Conservation (phyloP, 2,113 vertebrate genomes). For the Ardeotis arabs region DNA sequence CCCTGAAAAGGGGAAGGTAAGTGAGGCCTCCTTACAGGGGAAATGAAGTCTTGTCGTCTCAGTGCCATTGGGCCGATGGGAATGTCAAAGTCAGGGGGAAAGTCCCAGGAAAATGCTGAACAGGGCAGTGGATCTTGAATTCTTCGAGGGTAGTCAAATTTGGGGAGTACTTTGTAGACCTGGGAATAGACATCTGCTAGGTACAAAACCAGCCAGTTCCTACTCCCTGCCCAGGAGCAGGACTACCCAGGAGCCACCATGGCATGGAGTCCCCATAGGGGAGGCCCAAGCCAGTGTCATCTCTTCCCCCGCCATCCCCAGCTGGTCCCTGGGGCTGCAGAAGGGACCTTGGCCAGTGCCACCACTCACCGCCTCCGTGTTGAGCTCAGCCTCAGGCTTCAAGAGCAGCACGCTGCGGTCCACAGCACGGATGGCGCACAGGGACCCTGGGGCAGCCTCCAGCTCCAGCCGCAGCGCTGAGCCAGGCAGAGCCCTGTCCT, state of each 20-base stretch:
- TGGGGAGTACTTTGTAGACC: not conserved
- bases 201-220: not conserved
- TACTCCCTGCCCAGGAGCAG: not conserved
- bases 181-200: not conserved
- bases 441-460: conserved; percentile 75
- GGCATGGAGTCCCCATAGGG: fast-evolving
- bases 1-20: fast-evolving
- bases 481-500: conserved; percentile 78
- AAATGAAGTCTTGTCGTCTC: fast-evolving
- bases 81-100: fast-evolving
- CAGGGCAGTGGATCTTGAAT: not conserved
- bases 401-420: conserved; percentile 83
- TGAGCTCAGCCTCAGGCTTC: conserved; percentile 75
- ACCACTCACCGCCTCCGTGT: conserved; percentile 8
- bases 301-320: not conserved
- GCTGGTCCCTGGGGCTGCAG: not conserved
- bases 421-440: conserved; percentile 79
- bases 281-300: not conserved
- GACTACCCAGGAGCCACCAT: not conserved
- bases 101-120: fast-evolving
- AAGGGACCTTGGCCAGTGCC: not conserved
- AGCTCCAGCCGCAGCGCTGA: conserved; percentile 67
- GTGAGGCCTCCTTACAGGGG: fast-evolving
- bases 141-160: not conserved
- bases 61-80: fast-evolving